Evolutionary conservation across 1,140 invertebrate genomes (phyloP).

Genomic region (Papilio machaon): DNA sequence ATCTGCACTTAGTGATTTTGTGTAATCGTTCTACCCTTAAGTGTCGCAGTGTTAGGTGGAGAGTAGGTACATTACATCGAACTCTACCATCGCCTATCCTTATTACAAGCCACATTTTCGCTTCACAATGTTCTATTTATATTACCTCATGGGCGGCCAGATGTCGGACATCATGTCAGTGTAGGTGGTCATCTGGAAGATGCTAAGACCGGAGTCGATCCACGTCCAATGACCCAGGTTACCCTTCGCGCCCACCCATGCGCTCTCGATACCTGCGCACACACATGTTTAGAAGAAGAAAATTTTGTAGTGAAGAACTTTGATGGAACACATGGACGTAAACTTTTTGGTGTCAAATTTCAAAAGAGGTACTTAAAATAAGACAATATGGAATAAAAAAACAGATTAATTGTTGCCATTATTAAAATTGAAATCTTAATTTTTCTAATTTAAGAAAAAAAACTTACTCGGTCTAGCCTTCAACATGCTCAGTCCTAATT

Average conservation of each 20-base stretch:
- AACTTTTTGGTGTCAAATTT: too few species aligned
- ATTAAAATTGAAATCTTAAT: too few species aligned
- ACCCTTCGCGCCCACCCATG: slow-evolving; percentile 67
- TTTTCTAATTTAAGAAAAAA: neutral
- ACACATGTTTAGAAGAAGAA: too few species aligned
- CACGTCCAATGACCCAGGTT: slow-evolving; percentile 64
- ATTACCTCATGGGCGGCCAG: slow-evolving; percentile 74
- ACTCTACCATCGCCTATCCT: too few species aligned
- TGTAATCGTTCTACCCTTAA: too few species aligned
- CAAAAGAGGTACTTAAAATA: too few species aligned
- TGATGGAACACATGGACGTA: too few species aligned
- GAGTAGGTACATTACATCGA: neutral
- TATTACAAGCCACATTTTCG: slow-evolving; percentile 5
- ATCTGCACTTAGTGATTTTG: too few species aligned
- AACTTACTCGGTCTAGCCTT: slow-evolving; percentile 73
- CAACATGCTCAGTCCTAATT: slow-evolving; percentile 67
- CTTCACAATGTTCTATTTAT: neutral
- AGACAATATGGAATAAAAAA: too few species aligned
- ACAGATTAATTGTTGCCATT: too few species aligned
- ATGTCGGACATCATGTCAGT: slow-evolving; percentile 40
- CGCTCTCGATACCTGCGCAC: slow-evolving; percentile 67
- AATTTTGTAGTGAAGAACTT: too few species aligned
- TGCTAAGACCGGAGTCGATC: slow-evolving; percentile 62
- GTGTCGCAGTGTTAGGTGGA: too few species aligned
- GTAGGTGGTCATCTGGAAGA: slow-evolving; percentile 52